Conservation (phyloP, 2,888 invertebrate genomes). For the Crioceris asparagi region DNA sequence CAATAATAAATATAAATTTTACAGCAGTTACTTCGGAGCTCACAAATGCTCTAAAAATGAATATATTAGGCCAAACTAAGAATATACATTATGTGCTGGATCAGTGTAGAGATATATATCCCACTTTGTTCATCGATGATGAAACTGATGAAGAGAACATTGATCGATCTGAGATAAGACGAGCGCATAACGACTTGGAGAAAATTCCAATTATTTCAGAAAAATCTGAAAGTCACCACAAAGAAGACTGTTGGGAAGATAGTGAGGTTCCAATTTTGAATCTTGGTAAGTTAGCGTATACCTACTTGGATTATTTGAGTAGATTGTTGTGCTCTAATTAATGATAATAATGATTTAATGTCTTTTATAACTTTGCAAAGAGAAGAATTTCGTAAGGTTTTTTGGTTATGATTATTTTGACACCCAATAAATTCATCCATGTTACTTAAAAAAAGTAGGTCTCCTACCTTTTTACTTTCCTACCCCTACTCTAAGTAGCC, state of each 20-base stretch:
- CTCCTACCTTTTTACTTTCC: no score
- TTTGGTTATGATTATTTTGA: not conserved
- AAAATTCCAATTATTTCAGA: not conserved
- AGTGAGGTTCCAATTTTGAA: not conserved
- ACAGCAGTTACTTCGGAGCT: conserved; percentile 20
- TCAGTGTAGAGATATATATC: conserved; percentile 20
- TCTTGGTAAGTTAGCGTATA: not conserved
- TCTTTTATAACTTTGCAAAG: not conserved
- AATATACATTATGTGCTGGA: conserved; percentile 18
- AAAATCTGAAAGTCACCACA: not conserved
- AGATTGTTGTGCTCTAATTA: no score
- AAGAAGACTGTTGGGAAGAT: not conserved
- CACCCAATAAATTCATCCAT: no score
- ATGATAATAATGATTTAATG: not conserved
- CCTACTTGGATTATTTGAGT: no score
- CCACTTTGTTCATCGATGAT: conserved; percentile 11
- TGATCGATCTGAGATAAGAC: not conserved
- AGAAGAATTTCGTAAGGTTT: not conserved
- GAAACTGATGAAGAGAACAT: not conserved
- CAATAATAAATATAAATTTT: conserved; percentile 6
- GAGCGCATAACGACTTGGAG: not conserved
- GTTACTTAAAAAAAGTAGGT: no score
- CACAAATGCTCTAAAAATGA: conserved; percentile 18
- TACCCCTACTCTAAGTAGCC: no score
- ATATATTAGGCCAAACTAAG: conserved; percentile 19